Evolutionary conservation across 1,140 invertebrate genomes (phyloP), one percentile per base, ranked within the genome.

Genomic region (Nephila pilipes): DNA sequence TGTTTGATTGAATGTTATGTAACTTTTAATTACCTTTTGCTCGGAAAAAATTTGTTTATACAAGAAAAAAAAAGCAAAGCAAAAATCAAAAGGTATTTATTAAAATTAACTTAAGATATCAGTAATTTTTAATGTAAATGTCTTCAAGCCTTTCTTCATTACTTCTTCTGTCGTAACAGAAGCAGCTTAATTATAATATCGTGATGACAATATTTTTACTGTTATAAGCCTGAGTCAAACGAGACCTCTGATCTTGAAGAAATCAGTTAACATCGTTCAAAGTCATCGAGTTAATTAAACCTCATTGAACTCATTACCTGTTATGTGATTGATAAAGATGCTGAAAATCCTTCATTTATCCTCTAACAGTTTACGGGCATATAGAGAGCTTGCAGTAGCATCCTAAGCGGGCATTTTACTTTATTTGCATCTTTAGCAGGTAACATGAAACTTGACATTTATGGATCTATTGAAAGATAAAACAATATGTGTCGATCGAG

Each of bases 371-470:
- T 46, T 20, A 81, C 80, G 25, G 16, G 36, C 80, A 55, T n/a
- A 8, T 10, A 54, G 12, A 25, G 5, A 81, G 46, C 38, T 18
- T 81, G 22, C 22, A 25, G 75, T 20, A 25, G 8, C 80, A 81
- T 55, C 80, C n/a, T 29, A 8, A 32, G 79, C 46, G 54, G 55
- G 25, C 65, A 22, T 65, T 65, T 79, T 79, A 89, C 54, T 89
- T 79, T 20, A 29, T 75, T 12, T 38, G 22, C 29, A 10, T 79
- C 65, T 32, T 18, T 89, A 29, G 10, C 29, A 16, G 20, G 25
- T 79, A 46, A 65, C 38, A 79, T 89, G 79, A 89, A 89, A 89
- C 63, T 58, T 79, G 65, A 88, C 85, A 69, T 88, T 88, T 88
- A 88, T 58, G 20, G 60, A 25, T 3, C 38, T 22, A 81, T n/a